Percentiles rank a stretch among this genome's conserved stretches.
These are phyloP conservation scores for Balearica regulorum DNA, from an alignment of 2,797 vertebrate genomes.

Conservation along the genomic window DNA sequence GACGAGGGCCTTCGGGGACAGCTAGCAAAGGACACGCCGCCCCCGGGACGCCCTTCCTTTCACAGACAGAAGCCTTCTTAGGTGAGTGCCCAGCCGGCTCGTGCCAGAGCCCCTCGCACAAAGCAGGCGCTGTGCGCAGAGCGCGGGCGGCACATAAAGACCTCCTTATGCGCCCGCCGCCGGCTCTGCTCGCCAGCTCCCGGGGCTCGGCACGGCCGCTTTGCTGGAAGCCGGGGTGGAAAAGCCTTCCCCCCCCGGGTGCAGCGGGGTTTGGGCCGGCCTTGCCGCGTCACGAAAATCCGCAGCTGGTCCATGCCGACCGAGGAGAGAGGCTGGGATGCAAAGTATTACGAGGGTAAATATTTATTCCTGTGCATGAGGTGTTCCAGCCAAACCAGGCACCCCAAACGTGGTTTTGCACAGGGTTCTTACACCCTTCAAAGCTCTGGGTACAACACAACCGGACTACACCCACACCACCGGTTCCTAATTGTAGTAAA, in stretches of 20 bases:
- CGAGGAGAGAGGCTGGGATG: accelerated
- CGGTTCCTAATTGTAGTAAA: background rate
- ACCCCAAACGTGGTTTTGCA: background rate
- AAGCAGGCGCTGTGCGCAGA: background rate
- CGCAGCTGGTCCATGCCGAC: accelerated
- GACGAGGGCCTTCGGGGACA: background rate
- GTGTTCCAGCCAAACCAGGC: background rate
- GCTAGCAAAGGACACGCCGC: accelerated
- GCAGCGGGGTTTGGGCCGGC: background rate
- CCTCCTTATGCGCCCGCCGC: background rate
- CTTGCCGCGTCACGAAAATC: accelerated
- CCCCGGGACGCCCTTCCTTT: background rate
- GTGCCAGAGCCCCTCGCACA: background rate
- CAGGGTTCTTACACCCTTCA: background rate
- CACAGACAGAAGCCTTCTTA: background rate
- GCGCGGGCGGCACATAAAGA: background rate
- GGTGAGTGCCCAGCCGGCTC: accelerated
- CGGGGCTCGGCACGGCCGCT: accelerated
- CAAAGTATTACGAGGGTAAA: background rate
- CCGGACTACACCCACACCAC: too few relatives aligned
- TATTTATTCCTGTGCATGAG: background rate
- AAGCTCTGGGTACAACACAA: background rate
- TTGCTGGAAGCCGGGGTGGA: background rate
- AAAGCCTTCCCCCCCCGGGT: background rate
- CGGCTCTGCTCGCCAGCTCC: background rate